Evolutionary conservation across 2,797 vertebrate species (phyloP), one percentile per base, ranked within the genome.

Genomic region (Geotrypetes seraphini): DNA sequence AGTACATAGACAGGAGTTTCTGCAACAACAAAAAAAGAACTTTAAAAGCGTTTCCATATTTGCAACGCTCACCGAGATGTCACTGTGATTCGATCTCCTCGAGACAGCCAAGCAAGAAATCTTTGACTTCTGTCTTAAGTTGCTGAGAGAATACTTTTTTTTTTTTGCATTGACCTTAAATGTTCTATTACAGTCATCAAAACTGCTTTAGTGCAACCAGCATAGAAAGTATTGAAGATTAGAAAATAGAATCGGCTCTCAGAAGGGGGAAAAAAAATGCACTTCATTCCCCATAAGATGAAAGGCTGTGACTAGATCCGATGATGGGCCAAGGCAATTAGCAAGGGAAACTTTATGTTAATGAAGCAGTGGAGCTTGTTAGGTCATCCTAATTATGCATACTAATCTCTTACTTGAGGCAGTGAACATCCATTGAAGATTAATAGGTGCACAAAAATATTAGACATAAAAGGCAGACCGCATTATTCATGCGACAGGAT

Each of bases 351-450:
- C 59, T 82, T 76, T 79, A 79, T 63, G 48, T 57, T 85, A 88
- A 84, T 86, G 62, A 86, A 73, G 58, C 51, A 52, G 43, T 49
- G 58, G 50, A 68, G 57, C 71, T 72, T 90, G 78, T 82, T 81
- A 84, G 78, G 78, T 88, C 82, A 86, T 66, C 66, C 73, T 73
- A 73, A 76, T 87, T 75, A 83, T 68, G 71, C 71, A 78, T 75
- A 70, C 75, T 84, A 81, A 84, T 57, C 69, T 80, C 37, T 69
- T 64, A 78, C 74, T 81, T 69, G 32, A 62, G 77, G 71, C 69
- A 77, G 51, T 57, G 43, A 64, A 62, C 59, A 61, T n/a, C 64
- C 50, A 32, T 48, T 41, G 45, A 70, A 71, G 47, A 81, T 73
- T 79, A 79, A 82, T 64, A 69, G 51, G 25, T 38, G 58, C 62